Percentiles rank a stretch among this genome's conserved stretches.
These are phyloP conservation scores for Cebus imitator DNA, from an alignment of 2,113 vertebrate genomes.

Conservation along the genomic window DNA sequence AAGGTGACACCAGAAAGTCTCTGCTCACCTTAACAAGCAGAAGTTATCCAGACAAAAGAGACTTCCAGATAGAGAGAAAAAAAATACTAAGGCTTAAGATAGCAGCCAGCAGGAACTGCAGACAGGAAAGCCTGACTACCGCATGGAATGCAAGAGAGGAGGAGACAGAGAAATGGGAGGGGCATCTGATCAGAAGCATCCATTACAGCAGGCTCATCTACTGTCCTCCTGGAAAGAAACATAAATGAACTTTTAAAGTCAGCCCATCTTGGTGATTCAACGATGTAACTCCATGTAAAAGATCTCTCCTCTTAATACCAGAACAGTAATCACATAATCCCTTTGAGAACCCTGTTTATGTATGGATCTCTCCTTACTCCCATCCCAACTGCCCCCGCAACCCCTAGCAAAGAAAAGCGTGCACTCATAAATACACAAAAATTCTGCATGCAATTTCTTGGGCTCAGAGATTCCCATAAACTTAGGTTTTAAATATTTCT, in stretches of 20 bases:
- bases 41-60: neutral
- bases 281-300: neutral
- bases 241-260: neutral
- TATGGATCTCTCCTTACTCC: neutral
- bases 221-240: neutral
- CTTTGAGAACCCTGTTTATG: neutral
- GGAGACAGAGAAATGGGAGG: neutral
- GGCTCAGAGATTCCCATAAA: neutral
- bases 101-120: too few species aligned
- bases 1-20: neutral
- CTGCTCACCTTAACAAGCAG: neutral
- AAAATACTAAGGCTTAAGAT: neutral
- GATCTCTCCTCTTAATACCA: neutral
- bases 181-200: neutral
- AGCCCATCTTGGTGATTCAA: neutral
- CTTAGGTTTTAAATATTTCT: neutral
- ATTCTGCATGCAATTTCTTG: neutral
- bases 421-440: neutral
- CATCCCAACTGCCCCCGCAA: neutral
- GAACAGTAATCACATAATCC: neutral
- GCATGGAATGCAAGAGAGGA: rapidly evolving
- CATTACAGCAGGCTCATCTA: rapidly evolving
- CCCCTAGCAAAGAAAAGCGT: neutral
- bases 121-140: neutral
- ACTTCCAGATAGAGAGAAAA: neutral